Base-by-base conservation (phyloP, 2,888 invertebrate species). In the Pristionchus entomophagus region DNA sequence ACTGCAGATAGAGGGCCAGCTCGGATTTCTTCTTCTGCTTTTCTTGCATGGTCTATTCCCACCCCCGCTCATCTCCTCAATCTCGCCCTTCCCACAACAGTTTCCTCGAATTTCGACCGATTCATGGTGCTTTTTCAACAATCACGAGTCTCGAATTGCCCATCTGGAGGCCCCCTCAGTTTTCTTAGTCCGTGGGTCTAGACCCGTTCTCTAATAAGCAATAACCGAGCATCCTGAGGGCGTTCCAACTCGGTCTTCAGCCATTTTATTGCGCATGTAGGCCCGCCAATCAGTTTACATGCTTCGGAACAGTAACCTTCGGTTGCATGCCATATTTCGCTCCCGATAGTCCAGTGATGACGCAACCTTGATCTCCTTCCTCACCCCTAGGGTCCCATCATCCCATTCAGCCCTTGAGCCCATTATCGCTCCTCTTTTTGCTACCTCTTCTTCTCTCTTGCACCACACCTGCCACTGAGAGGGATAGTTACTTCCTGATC, bases 391-490 rank as follows among this genome's bases (percentile, higher is more conserved):
- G 5, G 2, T 73, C 26, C 14, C 65, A 29, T 6, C 22, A 73
- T 45, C 73, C 73, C 73, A 73, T 73, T 65, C 73, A 8, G 10
- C 17, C 73, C 22, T n/a, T n/a, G n/a, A n/a, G 38, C 73, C 45
- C 73, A 73, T 73, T 73, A 73, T 69, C 69, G 19, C 69, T 5
- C 17, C 73, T 73, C 41, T 45, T 41, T 73, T 45, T 73, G 65
- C 59, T 65, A 35, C 65, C 35, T 65, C 35, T 26, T 65, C 35
- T 19, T 35, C 65, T 35, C 65, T 65, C 35, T 17, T 73, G 65
- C n/a, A n/a, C n/a, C 73, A 73, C 41, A 65, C 73, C 73, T 73
- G 73, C 73, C 45, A 73, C 49, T n/a, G n/a, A n/a, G n/a, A n/a
- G n/a, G n/a, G n/a, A n/a, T n/a, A n/a, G n/a, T n/a, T n/a, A 49